phyloP scores from a whole-genome alignment of 2,797 vertebrate species.

The Sebastes itinus region DNA sequence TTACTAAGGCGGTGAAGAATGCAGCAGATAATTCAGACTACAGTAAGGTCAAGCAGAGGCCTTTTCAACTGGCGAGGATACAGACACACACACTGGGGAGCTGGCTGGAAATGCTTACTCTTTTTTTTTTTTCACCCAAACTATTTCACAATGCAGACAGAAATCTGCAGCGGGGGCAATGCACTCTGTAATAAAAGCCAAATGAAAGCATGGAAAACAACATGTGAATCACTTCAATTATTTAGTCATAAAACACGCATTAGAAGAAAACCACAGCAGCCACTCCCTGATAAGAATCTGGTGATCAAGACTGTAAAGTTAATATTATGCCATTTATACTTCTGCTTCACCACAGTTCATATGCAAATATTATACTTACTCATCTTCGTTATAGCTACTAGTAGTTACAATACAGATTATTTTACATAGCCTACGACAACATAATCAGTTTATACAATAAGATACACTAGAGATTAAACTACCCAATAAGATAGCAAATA shows the following conservation, averaged over 20 bases:
- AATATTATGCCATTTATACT: too few species aligned
- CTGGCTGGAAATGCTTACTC: background rate
- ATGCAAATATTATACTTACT: too few species aligned
- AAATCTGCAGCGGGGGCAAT: background rate
- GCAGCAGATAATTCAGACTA: constrained; percentile 48
- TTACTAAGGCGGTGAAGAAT: constrained; percentile 54
- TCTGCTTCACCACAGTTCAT: too few species aligned
- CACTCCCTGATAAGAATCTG: background rate
- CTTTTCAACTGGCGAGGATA: constrained; percentile 14
- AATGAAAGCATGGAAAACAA: constrained; percentile 8
- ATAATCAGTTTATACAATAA: background rate
- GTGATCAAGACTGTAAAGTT: too few species aligned
- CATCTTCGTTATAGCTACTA: background rate
- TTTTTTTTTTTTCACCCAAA: background rate
- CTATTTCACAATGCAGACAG: constrained; percentile 15
- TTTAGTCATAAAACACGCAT: background rate
- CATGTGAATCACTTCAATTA: background rate
- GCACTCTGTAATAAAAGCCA: background rate
- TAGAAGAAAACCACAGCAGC: background rate
- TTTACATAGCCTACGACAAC: background rate
- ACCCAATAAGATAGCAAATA: background rate
- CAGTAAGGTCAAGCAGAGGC: constrained; percentile 60
- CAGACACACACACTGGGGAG: constrained; percentile 4
- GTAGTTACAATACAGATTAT: background rate
- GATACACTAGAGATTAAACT: background rate